A percentile compares a stretch with the other conserved stretches of the same genome.
Evolutionary conservation across 2,888 invertebrate species (phyloP).

Genomic region (Aphidoletes aphidimyza): DNA sequence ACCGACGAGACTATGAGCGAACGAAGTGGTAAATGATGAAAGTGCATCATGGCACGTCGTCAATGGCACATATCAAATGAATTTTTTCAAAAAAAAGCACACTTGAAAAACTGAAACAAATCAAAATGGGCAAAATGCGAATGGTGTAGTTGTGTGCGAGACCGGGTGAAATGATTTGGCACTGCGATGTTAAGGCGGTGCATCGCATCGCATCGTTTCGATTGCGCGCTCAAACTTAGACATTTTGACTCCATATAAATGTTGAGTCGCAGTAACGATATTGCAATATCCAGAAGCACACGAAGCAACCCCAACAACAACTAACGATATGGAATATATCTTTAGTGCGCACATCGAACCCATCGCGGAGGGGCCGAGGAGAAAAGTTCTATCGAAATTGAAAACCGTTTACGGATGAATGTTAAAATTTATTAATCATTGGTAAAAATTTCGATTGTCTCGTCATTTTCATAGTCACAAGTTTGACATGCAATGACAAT

Average conservation of each 20-base stretch:
- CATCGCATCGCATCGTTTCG: slow-evolving; percentile 25
- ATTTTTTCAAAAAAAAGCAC: background rate
- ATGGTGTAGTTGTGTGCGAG: background rate
- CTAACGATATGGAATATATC: background rate
- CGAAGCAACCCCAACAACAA: too few species aligned
- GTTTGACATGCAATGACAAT: too few species aligned
- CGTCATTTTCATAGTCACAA: too few species aligned
- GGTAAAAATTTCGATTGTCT: too few species aligned
- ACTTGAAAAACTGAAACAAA: background rate
- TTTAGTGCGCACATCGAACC: background rate
- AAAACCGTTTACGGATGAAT: too few species aligned
- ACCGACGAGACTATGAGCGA: background rate
- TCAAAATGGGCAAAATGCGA: background rate
- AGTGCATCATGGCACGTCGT: slow-evolving; percentile 43
- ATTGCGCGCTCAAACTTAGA: slow-evolving; percentile 16
- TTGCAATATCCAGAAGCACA: background rate
- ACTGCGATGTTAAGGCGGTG: slow-evolving; percentile 26
- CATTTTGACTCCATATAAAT: background rate
- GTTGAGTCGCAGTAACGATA: background rate
- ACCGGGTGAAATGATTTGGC: background rate
- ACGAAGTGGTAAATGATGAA: slow-evolving; percentile 6
- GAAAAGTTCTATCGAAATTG: too few species aligned
- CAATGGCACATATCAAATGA: background rate
- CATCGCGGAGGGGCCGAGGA: too few species aligned
- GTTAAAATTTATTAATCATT: too few species aligned